Percentiles rank a stretch among this genome's conserved stretches.
Evolutionary conservation across 2,888 invertebrate genomes (phyloP).

Genomic region (Trichopria drosophilae): DNA sequence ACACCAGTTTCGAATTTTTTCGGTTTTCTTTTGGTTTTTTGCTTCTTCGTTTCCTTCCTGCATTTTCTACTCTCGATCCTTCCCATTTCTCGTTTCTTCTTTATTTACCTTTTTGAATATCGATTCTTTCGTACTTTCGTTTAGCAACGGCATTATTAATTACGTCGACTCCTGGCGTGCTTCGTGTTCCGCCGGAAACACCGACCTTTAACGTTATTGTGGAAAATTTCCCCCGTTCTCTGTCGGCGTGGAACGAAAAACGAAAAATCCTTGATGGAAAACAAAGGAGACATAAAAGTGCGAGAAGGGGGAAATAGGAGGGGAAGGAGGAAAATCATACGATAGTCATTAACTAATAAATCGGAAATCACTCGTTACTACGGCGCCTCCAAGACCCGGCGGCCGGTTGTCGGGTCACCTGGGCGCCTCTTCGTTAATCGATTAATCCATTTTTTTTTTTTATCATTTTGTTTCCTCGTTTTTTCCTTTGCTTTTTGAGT

Average conservation of each 20-base stretch:
- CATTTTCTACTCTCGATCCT: constrained; percentile 21
- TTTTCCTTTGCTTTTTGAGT: constrained; percentile 26
- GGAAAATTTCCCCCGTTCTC: constrained; percentile 24
- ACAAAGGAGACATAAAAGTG: constrained; percentile 8
- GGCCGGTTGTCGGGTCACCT: too few species aligned
- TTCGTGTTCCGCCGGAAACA: constrained; percentile 21
- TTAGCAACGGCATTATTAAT: constrained; percentile 28
- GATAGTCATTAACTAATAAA: constrained; percentile 42
- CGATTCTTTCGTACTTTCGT: constrained; percentile 16
- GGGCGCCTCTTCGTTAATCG: constrained; percentile 33
- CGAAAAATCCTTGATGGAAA: constrained; percentile 24
- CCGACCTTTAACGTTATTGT: constrained; percentile 17
- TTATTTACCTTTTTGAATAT: constrained; percentile 22
- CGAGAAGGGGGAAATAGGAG: constrained; percentile 3
- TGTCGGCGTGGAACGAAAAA: constrained; percentile 26
- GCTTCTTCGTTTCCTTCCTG: constrained; percentile 19
- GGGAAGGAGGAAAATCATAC: constrained; percentile 20
- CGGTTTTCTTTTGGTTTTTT: constrained; percentile 21
- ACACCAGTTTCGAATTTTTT: constrained; percentile 28
- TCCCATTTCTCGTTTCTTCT: constrained; percentile 23
- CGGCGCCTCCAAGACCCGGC: constrained; percentile 29
- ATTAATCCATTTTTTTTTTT: constrained; percentile 36
- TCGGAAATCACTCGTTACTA: constrained; percentile 39
- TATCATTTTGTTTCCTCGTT: constrained; percentile 32
- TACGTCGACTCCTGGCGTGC: constrained; percentile 22